Conservation (phyloP, 2,113 vertebrate genomes). For the Microtus ochrogaster region DNA sequence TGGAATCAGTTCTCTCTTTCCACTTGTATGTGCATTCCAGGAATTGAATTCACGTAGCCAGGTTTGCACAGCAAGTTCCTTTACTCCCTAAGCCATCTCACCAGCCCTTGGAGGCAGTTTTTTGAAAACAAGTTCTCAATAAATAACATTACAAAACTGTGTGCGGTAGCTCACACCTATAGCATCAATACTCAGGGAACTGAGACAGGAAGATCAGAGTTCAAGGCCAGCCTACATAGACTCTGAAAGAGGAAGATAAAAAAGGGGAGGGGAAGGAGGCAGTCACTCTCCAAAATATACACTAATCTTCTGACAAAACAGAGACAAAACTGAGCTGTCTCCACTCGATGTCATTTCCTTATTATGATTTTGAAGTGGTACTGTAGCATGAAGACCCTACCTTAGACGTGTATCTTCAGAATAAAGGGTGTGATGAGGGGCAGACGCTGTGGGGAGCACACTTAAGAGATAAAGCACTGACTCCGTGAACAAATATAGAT, state of each 20-base stretch:
- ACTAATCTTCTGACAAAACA: neutral
- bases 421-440: neutral
- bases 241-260: neutral
- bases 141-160: slow-evolving; percentile 21
- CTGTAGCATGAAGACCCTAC: neutral
- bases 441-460: neutral
- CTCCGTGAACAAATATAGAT: neutral
- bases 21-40: neutral
- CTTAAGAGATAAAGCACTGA: neutral
- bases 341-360: neutral
- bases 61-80: neutral
- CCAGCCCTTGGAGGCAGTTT: neutral
- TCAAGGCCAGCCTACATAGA: neutral
- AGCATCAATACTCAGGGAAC: neutral
- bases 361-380: neutral
- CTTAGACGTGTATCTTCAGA: neutral
- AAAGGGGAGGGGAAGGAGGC: neutral
- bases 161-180: neutral
- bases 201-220: neutral
- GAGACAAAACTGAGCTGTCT: neutral
- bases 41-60: neutral
- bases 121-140: neutral
- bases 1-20: neutral
- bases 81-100: neutral
- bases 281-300: neutral